phyloP scores from a whole-genome alignment of 2,113 vertebrate genomes.

The Arothron firmamentum region DNA sequence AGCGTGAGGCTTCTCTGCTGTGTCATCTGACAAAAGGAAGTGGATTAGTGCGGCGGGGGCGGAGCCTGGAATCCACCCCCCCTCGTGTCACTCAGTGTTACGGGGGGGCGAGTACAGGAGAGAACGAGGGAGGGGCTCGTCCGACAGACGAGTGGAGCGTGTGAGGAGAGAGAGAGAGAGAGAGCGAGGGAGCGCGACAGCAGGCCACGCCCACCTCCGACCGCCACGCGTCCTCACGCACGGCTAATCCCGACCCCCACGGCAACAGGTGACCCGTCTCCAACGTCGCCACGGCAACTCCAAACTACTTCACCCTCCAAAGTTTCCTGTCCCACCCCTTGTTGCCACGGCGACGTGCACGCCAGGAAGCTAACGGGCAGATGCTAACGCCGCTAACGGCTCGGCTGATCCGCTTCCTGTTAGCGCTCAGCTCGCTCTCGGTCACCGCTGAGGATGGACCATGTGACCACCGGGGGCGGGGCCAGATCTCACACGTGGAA shows the following conservation, averaged over 20 bases:
- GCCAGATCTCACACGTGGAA: no score
- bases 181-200: slow-evolving; percentile 57
- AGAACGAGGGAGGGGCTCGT: slow-evolving; percentile 25
- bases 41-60: slow-evolving; percentile 42
- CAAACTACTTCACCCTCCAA: background rate
- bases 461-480: no score
- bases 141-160: slow-evolving; percentile 22
- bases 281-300: no score
- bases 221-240: slow-evolving; percentile 2
- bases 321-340: slow-evolving; percentile 23
- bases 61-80: slow-evolving; percentile 1
- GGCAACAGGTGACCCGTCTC: no score
- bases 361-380: slow-evolving; percentile 55
- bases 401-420: no score
- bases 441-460: no score
- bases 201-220: slow-evolving; percentile 28
- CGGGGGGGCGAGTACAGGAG: slow-evolving; percentile 33
- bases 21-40: slow-evolving; percentile 13
- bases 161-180: slow-evolving; percentile 38
- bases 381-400: slow-evolving; percentile 55
- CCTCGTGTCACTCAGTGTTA: slow-evolving; percentile 50
- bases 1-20: background rate
- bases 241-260: background rate
- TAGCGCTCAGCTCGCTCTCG: background rate
- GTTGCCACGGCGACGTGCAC: slow-evolving; percentile 56